Conservation (phyloP, 2,888 invertebrate genomes). For the Exephanes ischioxanthus region DNA sequence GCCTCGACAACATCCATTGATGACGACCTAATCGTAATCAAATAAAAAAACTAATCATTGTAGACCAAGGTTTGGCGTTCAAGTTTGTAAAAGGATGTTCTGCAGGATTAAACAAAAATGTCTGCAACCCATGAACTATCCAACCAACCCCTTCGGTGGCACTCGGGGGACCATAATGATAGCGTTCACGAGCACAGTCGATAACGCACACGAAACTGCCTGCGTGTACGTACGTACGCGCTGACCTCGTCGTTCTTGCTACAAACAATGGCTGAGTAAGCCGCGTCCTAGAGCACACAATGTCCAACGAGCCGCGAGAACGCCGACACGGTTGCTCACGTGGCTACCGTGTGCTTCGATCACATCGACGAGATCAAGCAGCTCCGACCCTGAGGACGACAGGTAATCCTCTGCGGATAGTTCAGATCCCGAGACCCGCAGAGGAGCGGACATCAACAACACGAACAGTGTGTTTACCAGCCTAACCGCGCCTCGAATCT, state of each 20-base stretch:
- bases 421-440: slow-evolving; percentile 11
- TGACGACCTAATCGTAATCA: no score
- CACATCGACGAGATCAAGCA: slow-evolving; percentile 72
- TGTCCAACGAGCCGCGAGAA: slow-evolving; percentile 71
- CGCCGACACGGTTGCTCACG: slow-evolving; percentile 59
- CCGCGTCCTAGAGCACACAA: slow-evolving; percentile 80
- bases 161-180: slow-evolving; percentile 32
- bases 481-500: slow-evolving; percentile 71
- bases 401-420: slow-evolving; percentile 44
- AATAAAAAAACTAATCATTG: no score
- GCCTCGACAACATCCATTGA: no score
- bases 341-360: slow-evolving; percentile 76
- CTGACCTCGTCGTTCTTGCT: slow-evolving; percentile 63
- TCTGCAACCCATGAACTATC: not conserved
- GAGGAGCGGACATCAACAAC: slow-evolving; percentile 49
- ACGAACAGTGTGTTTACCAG: slow-evolving; percentile 69
- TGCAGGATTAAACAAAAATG: not conserved
- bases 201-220: slow-evolving; percentile 45
- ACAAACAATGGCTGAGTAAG: slow-evolving; percentile 82
- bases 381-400: slow-evolving; percentile 54
- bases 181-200: slow-evolving; percentile 13
- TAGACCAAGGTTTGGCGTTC: not conserved
- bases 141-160: not conserved
- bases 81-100: not conserved
- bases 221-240: slow-evolving; percentile 43